phyloP scores from a whole-genome alignment of 2,113 vertebrate species.

The Zosterops pallidus region DNA sequence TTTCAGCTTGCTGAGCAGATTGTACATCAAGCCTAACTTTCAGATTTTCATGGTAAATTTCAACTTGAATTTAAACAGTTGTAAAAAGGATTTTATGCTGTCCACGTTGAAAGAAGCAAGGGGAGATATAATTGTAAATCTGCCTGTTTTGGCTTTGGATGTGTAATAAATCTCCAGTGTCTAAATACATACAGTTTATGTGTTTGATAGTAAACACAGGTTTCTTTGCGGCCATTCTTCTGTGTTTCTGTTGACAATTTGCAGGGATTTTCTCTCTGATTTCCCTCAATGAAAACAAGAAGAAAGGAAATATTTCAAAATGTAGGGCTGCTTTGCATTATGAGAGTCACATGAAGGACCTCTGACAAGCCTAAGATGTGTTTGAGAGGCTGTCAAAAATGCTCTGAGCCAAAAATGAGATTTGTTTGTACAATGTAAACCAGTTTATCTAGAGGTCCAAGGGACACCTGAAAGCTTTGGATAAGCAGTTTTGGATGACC shows the following conservation, averaged over 20 bases:
- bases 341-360: conserved; percentile 60
- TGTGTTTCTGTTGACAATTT: conserved; percentile 52
- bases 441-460: conserved; percentile 56
- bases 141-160: conserved; percentile 16
- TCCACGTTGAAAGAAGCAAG: neutral
- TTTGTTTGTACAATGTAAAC: conserved; percentile 61
- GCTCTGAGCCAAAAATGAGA: conserved; percentile 56
- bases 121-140: conserved; percentile 21
- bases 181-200: conserved; percentile 38
- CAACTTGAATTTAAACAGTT: neutral
- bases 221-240: neutral
- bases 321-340: conserved; percentile 47
- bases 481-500: conserved; percentile 48
- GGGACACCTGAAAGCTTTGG: conserved; percentile 61
- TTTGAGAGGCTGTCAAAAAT: conserved; percentile 65
- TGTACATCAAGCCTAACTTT: neutral
- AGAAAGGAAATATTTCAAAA: conserved; percentile 56
- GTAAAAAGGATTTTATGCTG: neutral
- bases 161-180: conserved; percentile 46
- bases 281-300: conserved; percentile 56
- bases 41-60: neutral
- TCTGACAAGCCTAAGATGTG: conserved; percentile 49
- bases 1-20: neutral
- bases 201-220: conserved; percentile 39
- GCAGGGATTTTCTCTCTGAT: conserved; percentile 51